Percentiles rank a stretch among this genome's conserved stretches.
These are phyloP conservation scores for Myzus persicae DNA, from an alignment of 1,140 invertebrate species.

Conservation along the genomic window DNA sequence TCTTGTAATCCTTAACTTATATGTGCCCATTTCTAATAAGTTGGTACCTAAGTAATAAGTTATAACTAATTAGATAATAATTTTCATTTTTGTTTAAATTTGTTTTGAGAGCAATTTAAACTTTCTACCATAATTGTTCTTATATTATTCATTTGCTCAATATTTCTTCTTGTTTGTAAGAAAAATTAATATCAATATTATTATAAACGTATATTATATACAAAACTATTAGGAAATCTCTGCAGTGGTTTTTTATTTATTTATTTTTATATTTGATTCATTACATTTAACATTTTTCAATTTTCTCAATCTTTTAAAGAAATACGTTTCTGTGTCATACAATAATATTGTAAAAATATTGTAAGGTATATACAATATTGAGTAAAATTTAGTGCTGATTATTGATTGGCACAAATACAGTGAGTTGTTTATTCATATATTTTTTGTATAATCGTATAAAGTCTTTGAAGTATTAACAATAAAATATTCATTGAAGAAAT, in stretches of 20 bases:
- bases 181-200: not conserved
- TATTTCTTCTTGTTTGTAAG: no score
- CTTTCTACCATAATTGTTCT: no score
- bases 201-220: not conserved
- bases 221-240: not conserved
- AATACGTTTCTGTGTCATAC: not conserved
- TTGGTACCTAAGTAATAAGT: no score
- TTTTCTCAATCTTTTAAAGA: not conserved
- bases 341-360: not conserved
- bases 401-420: not conserved
- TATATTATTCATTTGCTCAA: no score
- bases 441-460: not conserved
- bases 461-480: constrained; percentile 1
- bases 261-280: not conserved
- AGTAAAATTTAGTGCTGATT: not conserved
- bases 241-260: not conserved
- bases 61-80: not conserved
- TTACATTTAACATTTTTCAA: not conserved
- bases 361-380: not conserved
- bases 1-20: not conserved
- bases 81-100: no score
- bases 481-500: not conserved
- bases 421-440: not conserved
- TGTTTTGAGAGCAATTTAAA: no score
- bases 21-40: no score